Percentiles rank a stretch among this genome's conserved stretches.
phyloP scores from a whole-genome alignment of 2,888 invertebrate genomes.

The Apamea monoglypha region DNA sequence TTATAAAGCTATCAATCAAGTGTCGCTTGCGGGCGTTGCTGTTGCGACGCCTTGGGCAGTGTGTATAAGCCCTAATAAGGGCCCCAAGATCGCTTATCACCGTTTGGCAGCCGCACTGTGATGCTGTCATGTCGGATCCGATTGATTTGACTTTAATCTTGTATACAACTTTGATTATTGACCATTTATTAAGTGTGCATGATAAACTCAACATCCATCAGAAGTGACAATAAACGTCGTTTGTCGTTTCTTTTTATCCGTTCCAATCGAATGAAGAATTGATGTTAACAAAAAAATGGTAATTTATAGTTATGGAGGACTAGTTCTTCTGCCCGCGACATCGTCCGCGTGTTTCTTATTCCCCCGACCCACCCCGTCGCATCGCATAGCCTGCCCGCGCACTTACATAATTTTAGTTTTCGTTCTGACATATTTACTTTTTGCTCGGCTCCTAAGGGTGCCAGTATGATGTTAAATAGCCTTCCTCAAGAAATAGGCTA shows the following conservation, averaged over 20 bases:
- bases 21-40: not conserved
- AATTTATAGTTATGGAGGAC: not conserved
- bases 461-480: too few species aligned
- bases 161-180: not conserved
- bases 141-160: constrained; percentile 30
- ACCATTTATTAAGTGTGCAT: constrained; percentile 15
- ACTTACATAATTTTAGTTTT: too few species aligned
- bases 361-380: too few species aligned
- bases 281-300: too few species aligned
- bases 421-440: too few species aligned
- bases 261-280: not conserved
- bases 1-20: not conserved
- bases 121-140: constrained; percentile 21
- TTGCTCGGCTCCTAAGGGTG: too few species aligned
- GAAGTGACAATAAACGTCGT: not conserved
- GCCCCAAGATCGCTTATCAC: constrained; percentile 20
- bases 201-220: not conserved
- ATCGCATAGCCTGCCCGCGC: too few species aligned
- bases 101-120: constrained; percentile 20
- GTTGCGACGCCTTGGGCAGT: not conserved
- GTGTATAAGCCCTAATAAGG: not conserved
- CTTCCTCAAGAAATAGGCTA: too few species aligned
- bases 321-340: too few species aligned
- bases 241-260: not conserved
- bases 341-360: too few species aligned